Base-by-base conservation (phyloP, 2,888 invertebrate genomes). In the Andrena praecox region DNA sequence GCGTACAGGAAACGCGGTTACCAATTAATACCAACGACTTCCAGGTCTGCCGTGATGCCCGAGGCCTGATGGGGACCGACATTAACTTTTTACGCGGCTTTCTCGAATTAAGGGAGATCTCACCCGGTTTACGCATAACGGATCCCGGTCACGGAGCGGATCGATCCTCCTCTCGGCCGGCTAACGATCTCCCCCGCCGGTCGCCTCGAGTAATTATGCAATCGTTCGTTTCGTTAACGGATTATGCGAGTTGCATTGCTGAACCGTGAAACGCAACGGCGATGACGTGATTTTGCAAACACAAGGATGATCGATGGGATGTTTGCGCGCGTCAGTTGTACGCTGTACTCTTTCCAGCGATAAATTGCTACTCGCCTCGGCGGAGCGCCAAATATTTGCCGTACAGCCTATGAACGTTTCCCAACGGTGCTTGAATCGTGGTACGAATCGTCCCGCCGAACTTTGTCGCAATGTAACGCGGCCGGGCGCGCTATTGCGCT, bases 1-100 rank as follows among this genome's bases (percentile, higher is more conserved):
- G 77, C 74, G 70, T 48, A 71, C 80, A 73, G 80, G 80, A 80
- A 80, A 80, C 67, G 10, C 42, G 78, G 10, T 50, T 29, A 27
- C 72, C 83, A 68, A 82, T 82, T 81, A 74, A 83, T 71, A 54
- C 33, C 8, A 24, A 48, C 64, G 31, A 60, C 80, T 82, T 82
- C 77, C 83, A 69, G 72, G 52, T 77, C n/a, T 31, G 24, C 24
- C 42, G 42, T 5, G 42, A 16, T 16, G 42, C 42, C 42, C 3
- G 59, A 10, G 31, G 12, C 20, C 5, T 56, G 35, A 72, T 63
- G 56, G 63, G 27, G 24, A 20, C 8, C 3, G 54, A 52, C 50
- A 3, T 67, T 71, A 42, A 54, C 20, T 62, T 59, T 54, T 56
- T 66, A 20, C 20, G 6, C 27, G 48, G 16, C 48, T 78, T 64